A percentile compares a stretch with the other conserved stretches of the same genome.
Evolutionary conservation across 1,140 invertebrate genomes (phyloP).

Genomic region (Lasioglossum baleicum): DNA sequence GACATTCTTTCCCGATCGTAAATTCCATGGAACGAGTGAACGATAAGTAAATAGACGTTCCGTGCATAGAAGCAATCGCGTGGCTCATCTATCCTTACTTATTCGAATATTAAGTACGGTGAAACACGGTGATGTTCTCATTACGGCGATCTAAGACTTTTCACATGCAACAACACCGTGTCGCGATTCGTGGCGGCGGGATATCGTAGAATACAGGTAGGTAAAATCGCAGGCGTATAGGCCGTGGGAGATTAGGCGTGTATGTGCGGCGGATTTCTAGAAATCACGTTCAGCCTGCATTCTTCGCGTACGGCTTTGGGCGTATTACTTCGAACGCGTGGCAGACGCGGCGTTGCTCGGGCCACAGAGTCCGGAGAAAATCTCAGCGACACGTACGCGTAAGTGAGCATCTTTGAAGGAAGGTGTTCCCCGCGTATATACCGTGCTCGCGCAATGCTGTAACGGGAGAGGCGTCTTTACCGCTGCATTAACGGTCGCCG

Average conservation of each 20-base stretch:
- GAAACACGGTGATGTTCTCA: too few species aligned
- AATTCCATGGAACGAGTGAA: too few species aligned
- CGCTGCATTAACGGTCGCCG: constrained; percentile 80
- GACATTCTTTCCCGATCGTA: too few species aligned
- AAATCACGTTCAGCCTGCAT: constrained; percentile 28
- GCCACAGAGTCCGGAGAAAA: constrained; percentile 10
- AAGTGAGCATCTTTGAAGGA: constrained; percentile 42
- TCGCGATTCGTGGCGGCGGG: too few species aligned
- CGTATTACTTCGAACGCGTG: constrained; percentile 14
- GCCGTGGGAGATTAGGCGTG: constrained; percentile 31
- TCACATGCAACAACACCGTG: too few species aligned
- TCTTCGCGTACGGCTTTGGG: constrained; percentile 20
- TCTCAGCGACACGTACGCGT: constrained; percentile 47
- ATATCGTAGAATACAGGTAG: too few species aligned
- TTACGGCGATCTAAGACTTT: too few species aligned
- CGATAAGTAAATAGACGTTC: too few species aligned
- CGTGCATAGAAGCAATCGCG: too few species aligned
- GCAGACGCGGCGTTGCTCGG: background rate
- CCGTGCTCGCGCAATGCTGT: constrained; percentile 69
- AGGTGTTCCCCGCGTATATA: constrained; percentile 61
- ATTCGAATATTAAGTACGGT: too few species aligned
- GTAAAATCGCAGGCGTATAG: too few species aligned
- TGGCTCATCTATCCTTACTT: too few species aligned
- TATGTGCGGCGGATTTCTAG: constrained; percentile 29
- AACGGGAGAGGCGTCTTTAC: constrained; percentile 80